These are phyloP conservation scores for Mnemiopsis leidyi DNA, from an alignment of 37 sponge, comb jelly and placozoan species.

Conservation along the genomic window DNA sequence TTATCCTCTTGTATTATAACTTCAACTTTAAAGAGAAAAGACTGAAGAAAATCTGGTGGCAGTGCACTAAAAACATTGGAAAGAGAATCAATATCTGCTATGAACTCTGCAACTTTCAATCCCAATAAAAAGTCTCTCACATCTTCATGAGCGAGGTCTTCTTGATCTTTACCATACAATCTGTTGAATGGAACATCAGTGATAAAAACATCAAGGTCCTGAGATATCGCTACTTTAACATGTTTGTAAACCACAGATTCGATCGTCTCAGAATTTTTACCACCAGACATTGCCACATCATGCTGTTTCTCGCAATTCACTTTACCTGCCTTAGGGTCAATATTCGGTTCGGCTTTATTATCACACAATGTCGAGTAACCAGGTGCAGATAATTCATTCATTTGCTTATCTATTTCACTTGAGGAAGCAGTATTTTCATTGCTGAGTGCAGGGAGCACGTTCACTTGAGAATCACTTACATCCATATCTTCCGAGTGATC, in stretches of 20 bases:
- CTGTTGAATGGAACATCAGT: conserved; percentile 1
- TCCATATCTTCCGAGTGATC: neutral
- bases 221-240: conserved; percentile 45
- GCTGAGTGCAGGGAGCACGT: neutral
- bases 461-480: neutral
- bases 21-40: conserved; percentile 25
- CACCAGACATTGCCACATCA: neutral
- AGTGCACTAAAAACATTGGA: neutral
- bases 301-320: too few species aligned
- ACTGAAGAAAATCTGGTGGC: neutral
- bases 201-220: conserved; percentile 52
- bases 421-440: neutral
- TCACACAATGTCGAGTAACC: neutral
- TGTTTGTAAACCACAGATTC: neutral
- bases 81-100: conserved; percentile 34
- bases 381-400: neutral
- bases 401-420: neutral
- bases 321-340: neutral
- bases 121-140: conserved; percentile 7
- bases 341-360: neutral
- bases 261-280: neutral
- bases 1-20: neutral
- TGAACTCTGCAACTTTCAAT: conserved; percentile 32
- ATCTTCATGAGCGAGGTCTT: neutral
- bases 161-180: neutral